Conservation (phyloP, 2,888 invertebrate species). For the Criorhina ranunculi region DNA sequence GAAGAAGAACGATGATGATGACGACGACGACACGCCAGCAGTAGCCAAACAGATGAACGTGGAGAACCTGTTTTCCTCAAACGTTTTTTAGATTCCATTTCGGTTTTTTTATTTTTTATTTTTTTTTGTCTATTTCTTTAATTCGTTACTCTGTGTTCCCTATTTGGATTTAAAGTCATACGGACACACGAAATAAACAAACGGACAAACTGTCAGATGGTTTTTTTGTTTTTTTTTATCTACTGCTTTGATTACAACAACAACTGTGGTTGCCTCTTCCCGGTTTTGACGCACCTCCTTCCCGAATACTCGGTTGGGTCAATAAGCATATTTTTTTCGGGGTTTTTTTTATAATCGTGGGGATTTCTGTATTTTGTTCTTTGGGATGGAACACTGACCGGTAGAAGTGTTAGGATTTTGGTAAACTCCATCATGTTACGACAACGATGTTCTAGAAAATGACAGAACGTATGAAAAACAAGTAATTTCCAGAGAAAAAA, state of each 20-base stretch:
- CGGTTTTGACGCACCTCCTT: slow-evolving; percentile 40
- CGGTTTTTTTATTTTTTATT: slow-evolving; percentile 36
- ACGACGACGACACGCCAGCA: slow-evolving; percentile 33
- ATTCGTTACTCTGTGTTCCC: slow-evolving; percentile 22
- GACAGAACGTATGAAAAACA: slow-evolving; percentile 47
- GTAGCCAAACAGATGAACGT: slow-evolving; percentile 55
- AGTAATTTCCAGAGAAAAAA: slow-evolving; percentile 21
- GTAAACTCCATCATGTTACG: slow-evolving; percentile 15
- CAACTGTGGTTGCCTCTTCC: slow-evolving; percentile 45
- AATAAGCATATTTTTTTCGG: slow-evolving; percentile 32
- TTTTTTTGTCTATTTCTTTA: slow-evolving; percentile 3
- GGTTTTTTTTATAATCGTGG: not conserved
- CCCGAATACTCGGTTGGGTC: slow-evolving; percentile 18
- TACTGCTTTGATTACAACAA: slow-evolving; percentile 18
- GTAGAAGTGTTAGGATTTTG: slow-evolving; percentile 3
- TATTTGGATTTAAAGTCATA: slow-evolving; percentile 44
- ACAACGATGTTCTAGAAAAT: slow-evolving; percentile 61
- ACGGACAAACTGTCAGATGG: slow-evolving; percentile 40
- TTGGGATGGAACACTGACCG: slow-evolving; percentile 11
- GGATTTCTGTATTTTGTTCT: not conserved
- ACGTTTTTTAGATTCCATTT: slow-evolving; percentile 68
- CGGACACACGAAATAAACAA: slow-evolving; percentile 51
- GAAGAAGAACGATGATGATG: slow-evolving; percentile 41
- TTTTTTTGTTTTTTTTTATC: slow-evolving; percentile 8
- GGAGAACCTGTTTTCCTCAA: slow-evolving; percentile 67